A percentile compares a stretch with the other conserved stretches of the same genome.
These are phyloP conservation scores for Biston betularia DNA, from an alignment of 2,888 invertebrate species.

Conservation along the genomic window DNA sequence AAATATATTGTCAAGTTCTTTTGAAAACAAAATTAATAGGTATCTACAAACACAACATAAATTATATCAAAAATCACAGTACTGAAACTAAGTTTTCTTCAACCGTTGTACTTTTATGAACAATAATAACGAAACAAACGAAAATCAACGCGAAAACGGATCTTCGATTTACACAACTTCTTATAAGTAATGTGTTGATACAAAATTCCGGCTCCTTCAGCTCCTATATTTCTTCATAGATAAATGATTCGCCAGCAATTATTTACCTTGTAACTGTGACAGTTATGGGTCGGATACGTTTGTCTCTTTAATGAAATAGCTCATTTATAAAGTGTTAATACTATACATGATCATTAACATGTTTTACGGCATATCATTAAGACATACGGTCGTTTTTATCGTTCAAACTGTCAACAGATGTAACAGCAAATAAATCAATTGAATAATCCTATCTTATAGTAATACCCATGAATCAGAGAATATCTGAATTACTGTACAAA, in stretches of 20 bases:
- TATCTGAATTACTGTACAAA: too few relatives aligned
- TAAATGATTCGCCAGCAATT: slow-evolving; percentile 68
- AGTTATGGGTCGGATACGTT: slow-evolving; percentile 71
- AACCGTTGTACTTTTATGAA: too few relatives aligned
- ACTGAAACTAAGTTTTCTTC: too few relatives aligned
- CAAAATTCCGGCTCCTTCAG: slow-evolving; percentile 52
- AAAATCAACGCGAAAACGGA: neutral
- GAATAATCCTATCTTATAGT: slow-evolving; percentile 3
- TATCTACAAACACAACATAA: neutral
- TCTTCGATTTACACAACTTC: neutral
- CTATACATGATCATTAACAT: slow-evolving; percentile 37
- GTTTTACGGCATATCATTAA: slow-evolving; percentile 46
- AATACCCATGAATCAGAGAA: too few relatives aligned
- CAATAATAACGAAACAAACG: too few relatives aligned
- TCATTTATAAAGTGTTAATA: slow-evolving; percentile 63
- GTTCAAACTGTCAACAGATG: slow-evolving; percentile 41
- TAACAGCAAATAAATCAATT: slow-evolving; percentile 5
- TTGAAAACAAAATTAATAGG: neutral
- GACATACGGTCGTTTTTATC: slow-evolving; percentile 49
- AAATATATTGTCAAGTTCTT: neutral
- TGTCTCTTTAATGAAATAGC: slow-evolving; percentile 77
- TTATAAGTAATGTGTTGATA: neutral
- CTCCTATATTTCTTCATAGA: slow-evolving; percentile 54
- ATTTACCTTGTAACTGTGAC: slow-evolving; percentile 75
- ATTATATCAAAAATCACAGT: neutral